These are phyloP conservation scores for Temnothorax longispinosus DNA, from an alignment of 1,140 invertebrate genomes.

Conservation along the genomic window DNA sequence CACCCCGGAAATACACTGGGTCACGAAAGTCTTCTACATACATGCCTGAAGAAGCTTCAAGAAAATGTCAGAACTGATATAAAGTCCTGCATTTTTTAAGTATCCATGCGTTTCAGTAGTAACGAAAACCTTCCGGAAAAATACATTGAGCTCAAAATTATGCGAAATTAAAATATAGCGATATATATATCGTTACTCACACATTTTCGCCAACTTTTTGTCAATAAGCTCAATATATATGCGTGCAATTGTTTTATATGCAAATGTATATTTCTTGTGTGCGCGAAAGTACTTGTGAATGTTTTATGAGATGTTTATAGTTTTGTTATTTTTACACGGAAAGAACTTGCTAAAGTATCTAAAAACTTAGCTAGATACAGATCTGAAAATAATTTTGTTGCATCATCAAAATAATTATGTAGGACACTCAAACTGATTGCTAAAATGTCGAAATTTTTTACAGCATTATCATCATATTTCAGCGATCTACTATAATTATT, in stretches of 20 bases:
- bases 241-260: constrained; percentile 11
- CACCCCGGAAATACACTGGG: constrained; percentile 35
- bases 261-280: constrained; percentile 7
- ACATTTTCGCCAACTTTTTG: background rate
- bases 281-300: background rate
- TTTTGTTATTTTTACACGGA: background rate
- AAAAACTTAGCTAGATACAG: too few relatives aligned
- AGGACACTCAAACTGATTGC: too few relatives aligned
- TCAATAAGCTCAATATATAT: background rate
- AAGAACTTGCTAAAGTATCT: too few relatives aligned
- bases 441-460: too few relatives aligned
- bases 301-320: background rate
- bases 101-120: background rate
- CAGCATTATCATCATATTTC: too few relatives aligned
- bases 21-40: constrained; percentile 44
- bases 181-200: background rate
- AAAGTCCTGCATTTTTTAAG: constrained; percentile 24
- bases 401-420: too few relatives aligned
- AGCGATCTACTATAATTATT: too few relatives aligned
- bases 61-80: constrained; percentile 40
- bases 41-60: background rate
- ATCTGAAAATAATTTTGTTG: too few relatives aligned
- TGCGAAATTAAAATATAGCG: constrained; percentile 14
- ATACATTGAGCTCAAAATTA: background rate
- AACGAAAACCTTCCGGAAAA: background rate